Percentiles rank a stretch among this genome's conserved stretches.
Conservation (phyloP, 2,113 vertebrate genomes). For the Larimichthys crocea region DNA sequence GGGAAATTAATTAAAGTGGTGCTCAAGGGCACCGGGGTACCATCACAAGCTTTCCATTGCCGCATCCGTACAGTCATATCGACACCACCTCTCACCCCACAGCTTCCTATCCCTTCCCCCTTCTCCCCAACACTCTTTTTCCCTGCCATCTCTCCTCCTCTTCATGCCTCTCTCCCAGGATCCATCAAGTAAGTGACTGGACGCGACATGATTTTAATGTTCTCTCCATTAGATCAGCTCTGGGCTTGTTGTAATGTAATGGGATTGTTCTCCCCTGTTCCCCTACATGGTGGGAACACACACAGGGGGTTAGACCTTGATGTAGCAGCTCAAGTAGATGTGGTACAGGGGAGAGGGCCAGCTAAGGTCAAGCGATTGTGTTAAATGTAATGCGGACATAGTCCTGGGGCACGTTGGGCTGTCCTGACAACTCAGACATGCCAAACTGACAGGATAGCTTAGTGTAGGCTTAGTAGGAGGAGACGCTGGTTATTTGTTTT, state of each 20-base stretch:
- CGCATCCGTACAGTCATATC: conserved; percentile 61
- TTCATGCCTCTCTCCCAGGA: conserved; percentile 57
- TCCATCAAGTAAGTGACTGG: conserved; percentile 78
- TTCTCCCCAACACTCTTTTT: conserved; percentile 26
- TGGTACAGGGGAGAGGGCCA: conserved; percentile 54
- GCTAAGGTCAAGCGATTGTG: conserved; percentile 77
- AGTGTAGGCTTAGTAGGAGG: conserved; percentile 56
- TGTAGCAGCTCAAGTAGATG: conserved; percentile 66
- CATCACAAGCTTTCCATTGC: conserved; percentile 54
- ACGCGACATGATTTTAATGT: conserved; percentile 82
- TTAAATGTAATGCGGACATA: conserved; percentile 82
- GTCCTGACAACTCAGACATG: conserved; percentile 72
- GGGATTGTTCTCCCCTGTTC: conserved; percentile 79
- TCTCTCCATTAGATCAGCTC: conserved; percentile 77
- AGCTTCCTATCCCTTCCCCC: conserved; percentile 38
- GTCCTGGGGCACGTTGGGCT: conserved; percentile 70
- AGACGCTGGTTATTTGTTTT: conserved; percentile 73
- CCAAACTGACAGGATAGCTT: conserved; percentile 68
- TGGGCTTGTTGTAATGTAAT: conserved; percentile 75
- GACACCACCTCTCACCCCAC: conserved; percentile 51
- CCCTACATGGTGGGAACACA: conserved; percentile 66
- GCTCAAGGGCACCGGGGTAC: conserved; percentile 82
- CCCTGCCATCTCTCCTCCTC: conserved; percentile 27
- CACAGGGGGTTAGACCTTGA: conserved; percentile 56
- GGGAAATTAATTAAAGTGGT: conserved; percentile 83